These are phyloP conservation scores for Epistrophe eligans DNA, from an alignment of 2,888 invertebrate species.

Conservation along the genomic window DNA sequence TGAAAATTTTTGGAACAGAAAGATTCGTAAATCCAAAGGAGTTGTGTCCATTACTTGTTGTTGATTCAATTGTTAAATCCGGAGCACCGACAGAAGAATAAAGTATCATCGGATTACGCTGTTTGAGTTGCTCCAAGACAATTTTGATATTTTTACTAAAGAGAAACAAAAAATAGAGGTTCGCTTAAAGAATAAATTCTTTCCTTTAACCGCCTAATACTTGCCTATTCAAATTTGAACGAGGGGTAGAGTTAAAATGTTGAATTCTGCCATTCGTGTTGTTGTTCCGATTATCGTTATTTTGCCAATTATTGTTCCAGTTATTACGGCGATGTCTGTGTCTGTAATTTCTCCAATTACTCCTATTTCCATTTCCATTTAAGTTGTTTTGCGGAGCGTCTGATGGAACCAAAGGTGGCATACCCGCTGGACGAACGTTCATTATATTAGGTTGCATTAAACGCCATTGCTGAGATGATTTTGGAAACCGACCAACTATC, in stretches of 20 bases:
- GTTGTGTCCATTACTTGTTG: conserved; percentile 15
- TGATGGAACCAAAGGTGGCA: conserved; percentile 77
- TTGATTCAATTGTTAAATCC: conserved; percentile 76
- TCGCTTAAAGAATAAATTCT: conserved; percentile 14
- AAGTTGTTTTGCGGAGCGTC: conserved; percentile 42
- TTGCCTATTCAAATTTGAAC: conserved; percentile 53
- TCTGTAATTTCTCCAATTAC: conserved; percentile 43
- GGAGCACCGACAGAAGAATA: conserved; percentile 44
- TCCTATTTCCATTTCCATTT: conserved; percentile 3
- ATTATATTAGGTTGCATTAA: conserved; percentile 77
- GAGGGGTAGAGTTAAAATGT: conserved; percentile 42
- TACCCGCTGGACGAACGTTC: conserved; percentile 77
- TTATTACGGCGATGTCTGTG: conserved; percentile 41
- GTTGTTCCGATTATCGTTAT: conserved; percentile 34
- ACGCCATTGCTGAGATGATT: conserved; percentile 77
- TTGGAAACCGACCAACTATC: conserved; percentile 42
- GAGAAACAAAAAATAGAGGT: neutral
- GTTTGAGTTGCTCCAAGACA: conserved; percentile 66
- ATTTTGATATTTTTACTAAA: conserved; percentile 77
- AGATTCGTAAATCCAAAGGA: conserved; percentile 2
- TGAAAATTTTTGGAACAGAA: conserved; percentile 55
- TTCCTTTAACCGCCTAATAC: neutral
- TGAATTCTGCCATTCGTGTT: conserved; percentile 56
- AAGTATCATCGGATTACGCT: conserved; percentile 60
- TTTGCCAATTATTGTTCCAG: conserved; percentile 52